A percentile compares a stretch with the other conserved stretches of the same genome.
phyloP scores from a whole-genome alignment of 1,140 invertebrate genomes.

The Helicoverpa armigera region DNA sequence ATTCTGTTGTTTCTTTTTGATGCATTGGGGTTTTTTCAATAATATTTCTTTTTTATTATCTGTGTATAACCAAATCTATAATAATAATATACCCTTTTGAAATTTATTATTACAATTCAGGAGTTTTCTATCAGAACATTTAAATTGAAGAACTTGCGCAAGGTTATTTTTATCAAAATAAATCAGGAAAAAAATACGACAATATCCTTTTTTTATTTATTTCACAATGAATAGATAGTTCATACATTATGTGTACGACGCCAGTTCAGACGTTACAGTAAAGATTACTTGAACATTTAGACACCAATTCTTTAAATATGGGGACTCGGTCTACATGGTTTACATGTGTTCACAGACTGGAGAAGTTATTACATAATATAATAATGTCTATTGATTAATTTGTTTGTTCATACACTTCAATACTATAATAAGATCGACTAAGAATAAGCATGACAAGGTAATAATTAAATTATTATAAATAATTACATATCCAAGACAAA shows the following conservation, averaged over 20 bases:
- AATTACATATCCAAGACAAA: conserved; percentile 20
- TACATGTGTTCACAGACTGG: conserved; percentile 10
- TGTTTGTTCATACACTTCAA: conserved; percentile 29
- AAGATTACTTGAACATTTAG: conserved; percentile 37
- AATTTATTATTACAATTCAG: too few species aligned
- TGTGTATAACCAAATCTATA: too few species aligned
- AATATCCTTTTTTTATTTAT: conserved; percentile 30
- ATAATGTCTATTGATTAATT: conserved; percentile 1
- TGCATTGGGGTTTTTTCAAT: too few species aligned
- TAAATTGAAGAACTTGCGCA: too few species aligned
- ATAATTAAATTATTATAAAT: conserved; percentile 38
- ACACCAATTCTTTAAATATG: conserved; percentile 44
- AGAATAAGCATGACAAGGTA: conserved; percentile 24
- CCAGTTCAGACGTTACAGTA: conserved; percentile 22
- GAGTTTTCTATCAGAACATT: too few species aligned
- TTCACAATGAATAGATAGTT: conserved; percentile 30
- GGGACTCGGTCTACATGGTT: conserved; percentile 1
- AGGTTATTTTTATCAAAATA: not conserved
- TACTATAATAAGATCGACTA: conserved; percentile 20
- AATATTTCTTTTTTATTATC: too few species aligned
- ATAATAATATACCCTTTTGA: too few species aligned
- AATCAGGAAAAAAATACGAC: not conserved
- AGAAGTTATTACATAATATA: not conserved
- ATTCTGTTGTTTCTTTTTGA: too few species aligned
- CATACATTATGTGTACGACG: conserved; percentile 34